Percentiles rank a stretch among this genome's conserved stretches.
These are phyloP conservation scores for Sebastes fasciatus DNA, from an alignment of 2,113 vertebrate genomes.

Conservation along the genomic window DNA sequence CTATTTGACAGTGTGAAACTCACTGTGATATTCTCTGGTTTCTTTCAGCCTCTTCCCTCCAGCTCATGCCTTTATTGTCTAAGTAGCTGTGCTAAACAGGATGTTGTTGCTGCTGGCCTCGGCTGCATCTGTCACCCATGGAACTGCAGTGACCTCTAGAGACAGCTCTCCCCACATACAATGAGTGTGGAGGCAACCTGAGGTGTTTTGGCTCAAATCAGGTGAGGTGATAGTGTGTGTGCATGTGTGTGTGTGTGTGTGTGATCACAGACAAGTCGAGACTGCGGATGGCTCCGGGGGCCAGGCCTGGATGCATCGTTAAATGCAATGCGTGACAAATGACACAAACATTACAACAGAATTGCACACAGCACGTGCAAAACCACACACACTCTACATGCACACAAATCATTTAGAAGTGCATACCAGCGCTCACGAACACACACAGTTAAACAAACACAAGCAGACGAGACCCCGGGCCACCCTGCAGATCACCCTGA, in stretches of 20 bases:
- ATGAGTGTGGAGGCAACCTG: conserved; percentile 55
- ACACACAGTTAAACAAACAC: conserved; percentile 60
- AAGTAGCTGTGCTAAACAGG: conserved; percentile 74
- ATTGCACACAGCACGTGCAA: background rate
- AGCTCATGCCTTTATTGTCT: conserved; percentile 63
- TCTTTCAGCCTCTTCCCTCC: conserved; percentile 53
- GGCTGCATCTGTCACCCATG: conserved; percentile 85
- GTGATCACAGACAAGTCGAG: conserved; percentile 57
- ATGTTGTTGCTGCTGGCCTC: conserved; percentile 64
- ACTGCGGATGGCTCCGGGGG: conserved; percentile 12
- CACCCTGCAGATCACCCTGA: conserved; percentile 76
- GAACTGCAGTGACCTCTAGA: conserved; percentile 89
- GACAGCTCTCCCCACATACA: conserved; percentile 84
- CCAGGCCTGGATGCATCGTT: conserved; percentile 31
- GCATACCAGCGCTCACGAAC: conserved; percentile 12
- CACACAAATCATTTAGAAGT: conserved; percentile 30
- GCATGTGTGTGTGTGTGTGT: conserved; percentile 37
- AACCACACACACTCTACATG: background rate
- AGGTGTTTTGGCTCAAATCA: conserved; percentile 66
- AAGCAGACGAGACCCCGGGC: conserved; percentile 59
- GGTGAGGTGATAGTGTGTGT: conserved; percentile 38
- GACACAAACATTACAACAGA: background rate
- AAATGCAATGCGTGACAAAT: background rate
- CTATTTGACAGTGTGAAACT: conserved; percentile 65
- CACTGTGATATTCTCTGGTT: conserved; percentile 52